A percentile compares a stretch with the other conserved stretches of the same genome.
Conservation (phyloP, 2,797 vertebrate species). For the Gobionotothen gibberifrons region DNA sequence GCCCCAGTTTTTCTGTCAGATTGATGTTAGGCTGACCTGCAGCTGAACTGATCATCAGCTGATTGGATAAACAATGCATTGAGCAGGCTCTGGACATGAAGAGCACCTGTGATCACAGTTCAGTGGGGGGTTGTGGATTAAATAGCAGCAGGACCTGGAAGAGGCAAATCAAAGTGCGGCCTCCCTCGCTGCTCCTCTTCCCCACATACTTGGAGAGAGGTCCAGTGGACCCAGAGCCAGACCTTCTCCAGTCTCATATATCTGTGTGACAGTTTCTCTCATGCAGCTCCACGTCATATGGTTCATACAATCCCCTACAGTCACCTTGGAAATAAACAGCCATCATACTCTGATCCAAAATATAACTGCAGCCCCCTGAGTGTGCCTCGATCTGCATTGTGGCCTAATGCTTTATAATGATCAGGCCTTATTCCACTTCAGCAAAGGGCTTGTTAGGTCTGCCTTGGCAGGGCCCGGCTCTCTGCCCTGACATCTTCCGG, state of each 20-base stretch:
- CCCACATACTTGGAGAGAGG: constrained; percentile 56
- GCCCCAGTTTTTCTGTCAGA: constrained; percentile 40
- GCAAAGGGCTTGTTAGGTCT: constrained; percentile 72
- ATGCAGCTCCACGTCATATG: constrained; percentile 11
- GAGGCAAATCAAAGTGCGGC: constrained; percentile 50
- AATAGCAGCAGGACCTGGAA: constrained; percentile 51
- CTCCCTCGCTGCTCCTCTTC: constrained; percentile 52
- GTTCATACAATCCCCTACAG: constrained; percentile 17
- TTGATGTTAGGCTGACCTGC: constrained; percentile 59
- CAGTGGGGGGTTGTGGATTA: constrained; percentile 68
- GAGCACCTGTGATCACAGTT: constrained; percentile 71
- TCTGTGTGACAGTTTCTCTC: constrained; percentile 40
- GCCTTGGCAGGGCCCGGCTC: constrained; percentile 74
- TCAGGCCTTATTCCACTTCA: constrained; percentile 70
- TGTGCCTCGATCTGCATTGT: constrained; percentile 66
- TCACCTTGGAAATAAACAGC: constrained; percentile 51
- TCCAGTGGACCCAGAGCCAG: constrained; percentile 59
- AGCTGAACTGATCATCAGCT: constrained; percentile 70
- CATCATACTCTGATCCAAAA: constrained; percentile 30
- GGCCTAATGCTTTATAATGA: constrained; percentile 74
- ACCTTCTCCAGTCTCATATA: constrained; percentile 50
- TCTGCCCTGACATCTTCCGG: constrained; percentile 74
- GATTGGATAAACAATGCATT: constrained; percentile 69
- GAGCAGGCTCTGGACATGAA: constrained; percentile 40
- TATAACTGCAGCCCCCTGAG: constrained; percentile 40